Base-by-base conservation (phyloP, 1,140 invertebrate genomes). In the Penaeus indicus region DNA sequence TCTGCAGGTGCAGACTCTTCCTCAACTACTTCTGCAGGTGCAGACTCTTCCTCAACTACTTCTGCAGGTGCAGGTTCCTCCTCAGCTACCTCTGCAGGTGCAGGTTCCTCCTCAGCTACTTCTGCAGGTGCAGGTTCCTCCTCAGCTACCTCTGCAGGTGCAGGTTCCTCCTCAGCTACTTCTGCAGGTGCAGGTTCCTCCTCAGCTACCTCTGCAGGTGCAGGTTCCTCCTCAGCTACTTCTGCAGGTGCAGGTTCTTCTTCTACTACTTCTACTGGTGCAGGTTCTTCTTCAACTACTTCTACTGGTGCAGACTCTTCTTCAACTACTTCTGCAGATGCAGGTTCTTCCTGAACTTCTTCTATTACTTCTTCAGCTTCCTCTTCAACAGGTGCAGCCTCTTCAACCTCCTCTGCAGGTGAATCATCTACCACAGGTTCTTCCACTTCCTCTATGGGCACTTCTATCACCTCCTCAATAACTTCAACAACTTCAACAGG, bases 371-470 rank as follows among this genome's bases (percentile, higher is more conserved):
- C 62, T 38, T 18, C 81, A 32, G 16, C 32, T 61, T 62, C 61
- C 62, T 75, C 69, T 4, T 47, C 1, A 47, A 47, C 47, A 47
- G 11, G 7, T 0, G 47, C 47, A 47, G 47, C 47, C 47, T 47
- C 47, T 85, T 38, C 83, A 22, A 61, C 83, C n/a, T 60, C 64
- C 63, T 84, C 81, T 25, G 32, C 25, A 60, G 38, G 11, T 3
- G 13, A 61, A 47, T 38, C 75, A 19, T 86, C 62, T 16, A 47
- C 62, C 32, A 82, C 80, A 82, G 32, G 32, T 62, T 61, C 80
- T 75, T 75, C 69, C 69, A 75, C 69, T 75, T 75, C 69, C n/a
- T 75, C 69, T 75, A n/a, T 18, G 38, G 38, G 60, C 62, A 63
- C 61, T 19, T 82, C 80, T 64, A 32, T 62, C 62, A 82, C 60